These are phyloP conservation scores for Polyodon spathula DNA, from an alignment of 2,113 vertebrate genomes.

Conservation along the genomic window DNA sequence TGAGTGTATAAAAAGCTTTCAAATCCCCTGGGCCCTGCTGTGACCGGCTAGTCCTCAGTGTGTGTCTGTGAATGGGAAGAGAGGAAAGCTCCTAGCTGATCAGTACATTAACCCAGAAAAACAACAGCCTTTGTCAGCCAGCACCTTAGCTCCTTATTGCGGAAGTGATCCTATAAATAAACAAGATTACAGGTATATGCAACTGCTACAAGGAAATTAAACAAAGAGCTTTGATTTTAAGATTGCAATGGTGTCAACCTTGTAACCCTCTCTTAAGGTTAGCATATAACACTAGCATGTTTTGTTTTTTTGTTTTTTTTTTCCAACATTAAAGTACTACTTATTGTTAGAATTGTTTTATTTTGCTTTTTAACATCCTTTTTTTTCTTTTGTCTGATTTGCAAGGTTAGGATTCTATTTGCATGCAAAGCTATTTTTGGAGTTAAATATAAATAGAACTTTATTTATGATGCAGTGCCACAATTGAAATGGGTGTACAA, in stretches of 20 bases:
- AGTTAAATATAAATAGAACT: too few species aligned
- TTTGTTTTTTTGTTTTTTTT: too few species aligned
- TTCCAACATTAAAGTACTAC: too few species aligned
- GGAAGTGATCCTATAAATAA: constrained; percentile 59
- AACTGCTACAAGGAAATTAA: constrained; percentile 11
- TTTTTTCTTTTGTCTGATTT: too few species aligned
- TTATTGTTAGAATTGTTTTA: too few species aligned
- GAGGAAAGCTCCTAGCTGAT: constrained; percentile 34
- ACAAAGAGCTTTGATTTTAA: background rate
- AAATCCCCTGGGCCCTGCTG: constrained; percentile 24
- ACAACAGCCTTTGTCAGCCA: constrained; percentile 34
- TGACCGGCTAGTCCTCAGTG: constrained; percentile 17
- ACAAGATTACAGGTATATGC: constrained; percentile 43
- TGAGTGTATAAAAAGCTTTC: constrained; percentile 53
- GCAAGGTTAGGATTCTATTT: too few species aligned
- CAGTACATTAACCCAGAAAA: constrained; percentile 35
- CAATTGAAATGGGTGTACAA: too few species aligned
- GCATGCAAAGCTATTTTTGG: too few species aligned
- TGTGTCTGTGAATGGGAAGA: constrained; percentile 43
- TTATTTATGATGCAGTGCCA: too few species aligned
- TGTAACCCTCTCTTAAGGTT: background rate
- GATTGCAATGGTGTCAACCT: background rate
- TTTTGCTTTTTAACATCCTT: too few species aligned
- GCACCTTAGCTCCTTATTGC: constrained; percentile 42
- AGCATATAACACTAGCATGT: background rate